phyloP scores from a whole-genome alignment of 2,113 vertebrate genomes.

The Chloroceryle aenea region DNA sequence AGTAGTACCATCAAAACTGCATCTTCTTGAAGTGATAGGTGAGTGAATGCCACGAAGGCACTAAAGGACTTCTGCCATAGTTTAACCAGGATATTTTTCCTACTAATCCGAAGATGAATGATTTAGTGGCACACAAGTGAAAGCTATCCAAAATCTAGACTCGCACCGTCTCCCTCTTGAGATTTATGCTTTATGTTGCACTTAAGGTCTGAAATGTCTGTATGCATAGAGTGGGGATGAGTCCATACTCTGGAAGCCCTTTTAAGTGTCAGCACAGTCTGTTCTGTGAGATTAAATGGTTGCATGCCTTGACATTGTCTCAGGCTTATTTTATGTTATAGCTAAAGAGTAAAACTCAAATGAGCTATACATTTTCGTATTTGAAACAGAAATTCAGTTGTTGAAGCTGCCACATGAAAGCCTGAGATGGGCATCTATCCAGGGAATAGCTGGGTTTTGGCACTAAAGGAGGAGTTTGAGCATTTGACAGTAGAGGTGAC shows the following conservation, averaged over 20 bases:
- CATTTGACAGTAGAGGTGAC: background rate
- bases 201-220: background rate
- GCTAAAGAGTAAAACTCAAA: background rate
- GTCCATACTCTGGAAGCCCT: background rate
- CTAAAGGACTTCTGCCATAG: background rate
- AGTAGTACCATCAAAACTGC: background rate
- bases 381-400: background rate
- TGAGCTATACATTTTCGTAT: background rate
- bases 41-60: background rate
- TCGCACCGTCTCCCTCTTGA: background rate
- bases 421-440: background rate
- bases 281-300: background rate
- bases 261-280: background rate
- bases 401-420: background rate
- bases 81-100: background rate
- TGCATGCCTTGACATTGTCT: background rate
- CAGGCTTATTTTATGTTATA: background rate
- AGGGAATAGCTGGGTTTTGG: background rate
- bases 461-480: background rate
- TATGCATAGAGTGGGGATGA: background rate
- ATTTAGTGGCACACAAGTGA: background rate
- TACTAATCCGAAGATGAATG: background rate
- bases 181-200: background rate
- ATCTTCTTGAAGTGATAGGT: background rate
- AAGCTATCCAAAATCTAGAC: background rate